Percentiles rank a stretch among this genome's conserved stretches.
phyloP scores from a whole-genome alignment of 1,140 invertebrate genomes.

The Cherax quadricarinatus region DNA sequence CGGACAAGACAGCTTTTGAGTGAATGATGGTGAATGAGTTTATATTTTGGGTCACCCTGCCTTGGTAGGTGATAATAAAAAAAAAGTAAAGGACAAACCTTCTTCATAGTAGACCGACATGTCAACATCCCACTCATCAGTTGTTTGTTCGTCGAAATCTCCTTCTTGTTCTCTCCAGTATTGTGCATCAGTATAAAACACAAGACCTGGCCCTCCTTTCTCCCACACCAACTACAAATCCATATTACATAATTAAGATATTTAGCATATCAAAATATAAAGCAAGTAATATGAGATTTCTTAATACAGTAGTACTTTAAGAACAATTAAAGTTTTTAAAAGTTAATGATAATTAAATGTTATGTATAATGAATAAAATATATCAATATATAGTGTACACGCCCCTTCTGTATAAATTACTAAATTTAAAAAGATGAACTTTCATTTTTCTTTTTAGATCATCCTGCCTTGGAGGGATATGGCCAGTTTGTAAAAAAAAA shows the following conservation, averaged over 20 bases:
- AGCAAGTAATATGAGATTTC: not conserved
- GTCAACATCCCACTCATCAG: conserved; percentile 83
- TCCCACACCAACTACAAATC: conserved; percentile 78
- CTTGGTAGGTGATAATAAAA: too few relatives aligned
- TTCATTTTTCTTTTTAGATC: too few relatives aligned
- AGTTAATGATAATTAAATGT: too few relatives aligned
- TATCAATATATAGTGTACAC: too few relatives aligned
- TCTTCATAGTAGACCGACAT: conserved; percentile 80
- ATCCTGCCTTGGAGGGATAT: too few relatives aligned
- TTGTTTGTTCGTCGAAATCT: conserved; percentile 81
- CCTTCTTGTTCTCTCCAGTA: conserved; percentile 80
- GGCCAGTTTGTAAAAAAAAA: too few relatives aligned
- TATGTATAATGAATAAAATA: too few relatives aligned
- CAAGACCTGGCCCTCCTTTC: conserved; percentile 81
- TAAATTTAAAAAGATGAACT: too few relatives aligned
- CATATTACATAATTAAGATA: not conserved
- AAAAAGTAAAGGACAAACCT: conserved; percentile 71
- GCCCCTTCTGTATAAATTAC: too few relatives aligned
- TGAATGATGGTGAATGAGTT: too few relatives aligned
- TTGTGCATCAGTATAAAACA: conserved; percentile 82
- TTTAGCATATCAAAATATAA: not conserved
- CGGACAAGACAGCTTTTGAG: too few relatives aligned
- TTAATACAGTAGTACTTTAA: not conserved
- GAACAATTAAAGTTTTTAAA: not conserved
- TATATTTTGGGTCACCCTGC: too few relatives aligned